Evolutionary conservation across 2,113 vertebrate genomes (phyloP).

Genomic region (Gallinago paraguaiae): DNA sequence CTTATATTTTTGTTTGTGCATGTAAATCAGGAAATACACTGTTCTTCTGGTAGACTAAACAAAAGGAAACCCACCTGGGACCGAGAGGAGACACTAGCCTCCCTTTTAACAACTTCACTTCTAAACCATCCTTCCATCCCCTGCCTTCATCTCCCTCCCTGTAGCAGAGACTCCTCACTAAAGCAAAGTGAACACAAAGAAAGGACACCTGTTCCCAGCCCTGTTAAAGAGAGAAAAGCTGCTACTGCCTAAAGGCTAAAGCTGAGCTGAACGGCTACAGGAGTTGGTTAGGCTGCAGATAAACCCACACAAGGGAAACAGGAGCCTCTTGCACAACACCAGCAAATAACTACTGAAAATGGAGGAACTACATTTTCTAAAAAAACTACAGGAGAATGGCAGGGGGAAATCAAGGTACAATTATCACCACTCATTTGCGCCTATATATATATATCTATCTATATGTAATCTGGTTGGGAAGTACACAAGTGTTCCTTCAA

Average conservation of each 20-base stretch:
- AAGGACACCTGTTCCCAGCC: slow-evolving; percentile 20
- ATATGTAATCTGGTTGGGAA: background rate
- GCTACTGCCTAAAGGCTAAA: slow-evolving; percentile 4
- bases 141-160: background rate
- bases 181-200: background rate
- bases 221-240: background rate
- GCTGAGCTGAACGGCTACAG: background rate
- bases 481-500: background rate
- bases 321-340: background rate
- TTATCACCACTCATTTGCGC: background rate
- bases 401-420: background rate
- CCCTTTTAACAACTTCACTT: slow-evolving; percentile 5
- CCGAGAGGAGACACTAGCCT: background rate
- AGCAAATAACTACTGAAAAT: background rate
- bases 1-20: slow-evolving; percentile 20
- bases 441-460: background rate
- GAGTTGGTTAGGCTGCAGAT: background rate
- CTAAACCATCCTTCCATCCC: background rate
- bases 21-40: slow-evolving; percentile 48
- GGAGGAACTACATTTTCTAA: no score
- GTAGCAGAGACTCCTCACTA: background rate
- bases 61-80: slow-evolving; percentile 48
- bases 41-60: slow-evolving; percentile 36
- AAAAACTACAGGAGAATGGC: background rate
- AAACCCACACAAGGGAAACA: background rate